phyloP scores from a whole-genome alignment of 2,797 vertebrate species.

The Silurus aristotelis region DNA sequence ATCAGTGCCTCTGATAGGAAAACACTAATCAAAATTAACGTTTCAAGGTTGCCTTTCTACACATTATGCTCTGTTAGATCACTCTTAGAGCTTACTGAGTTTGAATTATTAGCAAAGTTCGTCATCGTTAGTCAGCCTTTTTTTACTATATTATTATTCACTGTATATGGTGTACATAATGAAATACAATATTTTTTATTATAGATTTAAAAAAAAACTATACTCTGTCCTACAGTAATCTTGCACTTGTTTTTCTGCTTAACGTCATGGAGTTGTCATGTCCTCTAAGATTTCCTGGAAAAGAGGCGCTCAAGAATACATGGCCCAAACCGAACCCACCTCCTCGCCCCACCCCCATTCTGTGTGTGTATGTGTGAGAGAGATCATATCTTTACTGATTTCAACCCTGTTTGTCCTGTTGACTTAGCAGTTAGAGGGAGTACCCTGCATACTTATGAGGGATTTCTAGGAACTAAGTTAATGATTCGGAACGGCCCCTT shows the following conservation, averaged over 20 bases:
- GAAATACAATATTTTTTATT: neutral
- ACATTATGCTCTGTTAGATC: neutral
- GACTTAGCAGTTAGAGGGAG: constrained; percentile 16
- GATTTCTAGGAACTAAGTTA: constrained; percentile 48
- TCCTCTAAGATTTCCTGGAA: constrained; percentile 39
- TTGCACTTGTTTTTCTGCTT: constrained; percentile 1
- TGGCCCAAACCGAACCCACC: neutral
- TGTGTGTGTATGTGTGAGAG: neutral
- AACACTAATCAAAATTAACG: neutral
- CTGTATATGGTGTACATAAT: neutral
- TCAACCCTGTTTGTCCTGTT: constrained; percentile 19
- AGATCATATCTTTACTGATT: constrained; percentile 29
- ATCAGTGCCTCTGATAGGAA: neutral
- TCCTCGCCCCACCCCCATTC: too few species aligned
- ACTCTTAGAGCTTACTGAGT: neutral
- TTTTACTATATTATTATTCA: neutral
- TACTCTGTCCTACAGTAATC: neutral
- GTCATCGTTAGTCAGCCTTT: too few species aligned
- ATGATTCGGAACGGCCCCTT: neutral
- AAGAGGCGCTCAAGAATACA: neutral
- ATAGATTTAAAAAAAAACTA: too few species aligned
- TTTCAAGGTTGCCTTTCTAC: neutral
- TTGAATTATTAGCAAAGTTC: neutral
- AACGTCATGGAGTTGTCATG: constrained; percentile 11
- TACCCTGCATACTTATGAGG: constrained; percentile 8